phyloP scores from a whole-genome alignment of 2,888 invertebrate species.

The Cacoxenus indagator region DNA sequence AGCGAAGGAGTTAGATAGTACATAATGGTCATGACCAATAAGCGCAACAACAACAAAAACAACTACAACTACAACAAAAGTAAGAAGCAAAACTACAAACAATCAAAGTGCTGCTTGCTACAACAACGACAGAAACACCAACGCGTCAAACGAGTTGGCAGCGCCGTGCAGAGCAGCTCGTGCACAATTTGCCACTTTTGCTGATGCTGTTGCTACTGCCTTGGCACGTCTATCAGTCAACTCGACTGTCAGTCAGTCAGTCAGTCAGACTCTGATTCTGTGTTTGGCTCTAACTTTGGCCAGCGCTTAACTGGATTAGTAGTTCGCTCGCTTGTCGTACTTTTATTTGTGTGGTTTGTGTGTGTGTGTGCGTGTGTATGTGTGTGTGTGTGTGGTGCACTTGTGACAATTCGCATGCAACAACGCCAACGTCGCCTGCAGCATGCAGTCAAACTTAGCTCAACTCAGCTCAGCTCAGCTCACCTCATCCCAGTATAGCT shows the following conservation, averaged over 20 bases:
- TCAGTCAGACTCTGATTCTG: neutral
- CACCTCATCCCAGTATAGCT: slow-evolving; percentile 33
- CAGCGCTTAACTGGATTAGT: slow-evolving; percentile 56
- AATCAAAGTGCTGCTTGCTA: slow-evolving; percentile 39
- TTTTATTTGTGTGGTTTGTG: neutral
- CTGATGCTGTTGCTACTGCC: slow-evolving; percentile 12
- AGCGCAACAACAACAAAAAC: slow-evolving; percentile 35
- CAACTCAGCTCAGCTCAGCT: neutral
- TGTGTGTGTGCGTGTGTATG: neutral
- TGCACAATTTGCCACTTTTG: slow-evolving; percentile 51
- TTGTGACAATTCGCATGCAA: slow-evolving; percentile 59
- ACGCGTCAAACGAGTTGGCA: neutral
- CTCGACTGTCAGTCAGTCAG: neutral
- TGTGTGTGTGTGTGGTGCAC: slow-evolving; percentile 44
- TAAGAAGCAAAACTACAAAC: slow-evolving; percentile 10
- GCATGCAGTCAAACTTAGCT: neutral
- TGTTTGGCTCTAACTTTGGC: neutral
- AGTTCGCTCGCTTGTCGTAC: slow-evolving; percentile 40
- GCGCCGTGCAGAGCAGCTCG: slow-evolving; percentile 24
- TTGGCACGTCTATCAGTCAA: neutral
- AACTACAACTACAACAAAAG: slow-evolving; percentile 41
- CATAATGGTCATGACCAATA: slow-evolving; percentile 41
- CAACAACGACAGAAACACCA: slow-evolving; percentile 47
- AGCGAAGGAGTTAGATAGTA: slow-evolving; percentile 16
- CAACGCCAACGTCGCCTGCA: slow-evolving; percentile 24